Evolutionary conservation across 2,888 invertebrate species (phyloP).

Genomic region (Drosophila ezoana): DNA sequence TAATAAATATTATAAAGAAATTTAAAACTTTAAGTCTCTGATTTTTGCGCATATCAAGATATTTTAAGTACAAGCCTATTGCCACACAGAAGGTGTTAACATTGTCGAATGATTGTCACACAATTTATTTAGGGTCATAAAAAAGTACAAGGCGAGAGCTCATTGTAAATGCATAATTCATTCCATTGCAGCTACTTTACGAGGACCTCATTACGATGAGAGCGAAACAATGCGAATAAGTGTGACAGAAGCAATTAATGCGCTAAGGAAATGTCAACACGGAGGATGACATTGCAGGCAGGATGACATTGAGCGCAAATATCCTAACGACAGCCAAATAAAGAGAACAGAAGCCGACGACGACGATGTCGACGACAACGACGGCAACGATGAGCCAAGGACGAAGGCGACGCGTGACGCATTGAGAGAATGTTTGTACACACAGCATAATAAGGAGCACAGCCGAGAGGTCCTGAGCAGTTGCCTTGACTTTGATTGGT

Average conservation of each 20-base stretch:
- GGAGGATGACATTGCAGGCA: slow-evolving; percentile 39
- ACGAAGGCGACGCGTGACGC: slow-evolving; percentile 66
- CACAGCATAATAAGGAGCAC: slow-evolving; percentile 61
- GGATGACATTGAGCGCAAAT: slow-evolving; percentile 65
- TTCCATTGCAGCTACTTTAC: slow-evolving; percentile 50
- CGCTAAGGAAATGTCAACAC: slow-evolving; percentile 69
- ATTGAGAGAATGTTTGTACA: slow-evolving; percentile 77
- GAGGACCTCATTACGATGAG: slow-evolving; percentile 65
- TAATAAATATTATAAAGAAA: not conserved
- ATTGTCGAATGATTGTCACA: slow-evolving; percentile 31
- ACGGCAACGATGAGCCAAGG: slow-evolving; percentile 56
- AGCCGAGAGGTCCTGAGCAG: slow-evolving; percentile 40
- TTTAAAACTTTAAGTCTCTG: too few relatives aligned
- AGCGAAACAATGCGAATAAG: slow-evolving; percentile 71
- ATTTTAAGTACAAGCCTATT: not conserved
- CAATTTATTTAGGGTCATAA: slow-evolving; percentile 43
- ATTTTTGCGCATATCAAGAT: too few relatives aligned
- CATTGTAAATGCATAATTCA: slow-evolving; percentile 46
- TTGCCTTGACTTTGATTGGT: slow-evolving; percentile 68
- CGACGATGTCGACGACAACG: slow-evolving; percentile 40
- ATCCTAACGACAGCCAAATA: slow-evolving; percentile 58
- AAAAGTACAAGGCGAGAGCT: slow-evolving; percentile 21
- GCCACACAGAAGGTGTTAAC: slow-evolving; percentile 59
- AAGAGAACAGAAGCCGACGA: slow-evolving; percentile 61
- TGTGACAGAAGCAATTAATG: slow-evolving; percentile 77